A percentile compares a stretch with the other conserved stretches of the same genome.
Evolutionary conservation across 2,888 invertebrate species (phyloP).

Genomic region (Drosophila meridiana): DNA sequence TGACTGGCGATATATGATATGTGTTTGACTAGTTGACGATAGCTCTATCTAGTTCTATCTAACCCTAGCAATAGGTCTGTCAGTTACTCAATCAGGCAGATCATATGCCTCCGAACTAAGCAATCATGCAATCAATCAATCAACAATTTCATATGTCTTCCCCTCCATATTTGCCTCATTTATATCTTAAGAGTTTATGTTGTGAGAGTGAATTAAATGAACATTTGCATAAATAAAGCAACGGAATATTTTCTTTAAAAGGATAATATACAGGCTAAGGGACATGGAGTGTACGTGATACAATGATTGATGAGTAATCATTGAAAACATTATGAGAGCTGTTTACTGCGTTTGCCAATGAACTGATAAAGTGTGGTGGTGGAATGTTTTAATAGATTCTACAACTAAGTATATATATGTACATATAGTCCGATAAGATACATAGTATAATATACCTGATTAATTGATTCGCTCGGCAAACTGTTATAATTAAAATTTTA

Average conservation of each 20-base stretch:
- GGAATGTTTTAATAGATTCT: background rate
- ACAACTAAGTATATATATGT: background rate
- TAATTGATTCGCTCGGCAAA: background rate
- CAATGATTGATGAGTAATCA: background rate
- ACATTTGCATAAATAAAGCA: background rate
- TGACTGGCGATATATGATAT: no score
- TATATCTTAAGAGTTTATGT: no score
- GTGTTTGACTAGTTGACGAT: no score
- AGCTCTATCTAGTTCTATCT: no score
- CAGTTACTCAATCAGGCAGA: background rate
- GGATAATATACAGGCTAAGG: background rate
- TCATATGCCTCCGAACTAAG: background rate
- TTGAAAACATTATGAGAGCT: background rate
- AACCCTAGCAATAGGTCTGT: background rate
- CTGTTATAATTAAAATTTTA: no score
- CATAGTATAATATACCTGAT: background rate
- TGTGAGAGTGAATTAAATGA: background rate
- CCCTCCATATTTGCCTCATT: no score
- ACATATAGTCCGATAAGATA: background rate
- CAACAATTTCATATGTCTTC: no score
- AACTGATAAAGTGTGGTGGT: constrained; percentile 3
- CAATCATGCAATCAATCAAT: no score
- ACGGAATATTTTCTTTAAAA: background rate
- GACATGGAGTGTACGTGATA: background rate
- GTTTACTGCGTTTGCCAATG: background rate